Conservation (phyloP, 2,797 vertebrate genomes). For the Bothrops alternatus region DNA sequence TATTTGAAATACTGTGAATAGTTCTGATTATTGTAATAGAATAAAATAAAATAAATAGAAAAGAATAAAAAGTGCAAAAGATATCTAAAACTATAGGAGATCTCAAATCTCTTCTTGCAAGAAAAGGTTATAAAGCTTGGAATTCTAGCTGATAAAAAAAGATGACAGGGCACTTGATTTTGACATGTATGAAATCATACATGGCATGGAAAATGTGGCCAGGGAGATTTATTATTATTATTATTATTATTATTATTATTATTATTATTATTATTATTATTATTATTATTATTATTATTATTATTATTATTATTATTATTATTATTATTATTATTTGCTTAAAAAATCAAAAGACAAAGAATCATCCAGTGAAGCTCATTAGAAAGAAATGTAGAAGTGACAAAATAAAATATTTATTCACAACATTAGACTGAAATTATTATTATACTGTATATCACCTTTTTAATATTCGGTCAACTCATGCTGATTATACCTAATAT, state of each 20-base stretch:
- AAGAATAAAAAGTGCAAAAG: neutral
- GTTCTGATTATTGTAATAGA: neutral
- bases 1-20: neutral
- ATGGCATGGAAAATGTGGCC: neutral
- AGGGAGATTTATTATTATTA: neutral
- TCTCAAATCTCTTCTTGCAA: neutral
- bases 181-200: neutral
- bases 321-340: neutral
- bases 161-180: neutral
- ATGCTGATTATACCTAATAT: neutral
- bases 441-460: neutral
- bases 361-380: neutral
- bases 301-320: too few species aligned
- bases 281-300: too few species aligned
- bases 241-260: too few species aligned
- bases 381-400: neutral
- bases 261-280: too few species aligned
- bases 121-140: neutral
- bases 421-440: neutral
- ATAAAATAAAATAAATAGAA: neutral
- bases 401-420: neutral
- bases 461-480: neutral
- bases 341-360: neutral
- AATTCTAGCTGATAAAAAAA: neutral
- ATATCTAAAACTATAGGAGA: neutral